Conservation (phyloP, 2,888 invertebrate species). For the Nomada goodeniana region DNA sequence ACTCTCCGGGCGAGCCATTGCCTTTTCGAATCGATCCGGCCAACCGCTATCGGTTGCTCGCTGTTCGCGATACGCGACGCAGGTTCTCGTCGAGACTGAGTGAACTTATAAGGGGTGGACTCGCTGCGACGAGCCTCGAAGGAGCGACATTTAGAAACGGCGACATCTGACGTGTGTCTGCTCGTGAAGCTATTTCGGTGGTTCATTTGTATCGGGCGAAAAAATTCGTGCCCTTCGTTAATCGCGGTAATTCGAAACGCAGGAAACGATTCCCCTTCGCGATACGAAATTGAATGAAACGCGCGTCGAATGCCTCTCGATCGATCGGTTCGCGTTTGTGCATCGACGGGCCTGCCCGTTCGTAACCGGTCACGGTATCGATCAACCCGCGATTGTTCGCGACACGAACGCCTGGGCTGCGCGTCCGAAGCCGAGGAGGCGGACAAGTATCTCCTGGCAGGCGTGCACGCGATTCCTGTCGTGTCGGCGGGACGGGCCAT, state of each 20-base stretch:
- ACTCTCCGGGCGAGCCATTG: neutral
- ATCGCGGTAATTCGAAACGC: too few species aligned
- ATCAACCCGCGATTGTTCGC: conserved; percentile 44
- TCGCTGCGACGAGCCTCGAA: too few species aligned
- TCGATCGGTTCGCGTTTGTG: neutral
- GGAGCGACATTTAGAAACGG: too few species aligned
- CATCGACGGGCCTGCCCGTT: neutral
- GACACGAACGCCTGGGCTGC: conserved; percentile 47
- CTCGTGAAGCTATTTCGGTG: too few species aligned
- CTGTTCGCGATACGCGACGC: neutral
- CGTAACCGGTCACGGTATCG: conserved; percentile 36
- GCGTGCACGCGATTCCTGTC: conserved; percentile 52
- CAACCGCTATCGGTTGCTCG: neutral
- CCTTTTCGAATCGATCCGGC: conserved; percentile 1
- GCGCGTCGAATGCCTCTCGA: neutral
- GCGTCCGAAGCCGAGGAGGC: conserved; percentile 19
- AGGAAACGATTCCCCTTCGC: too few species aligned
- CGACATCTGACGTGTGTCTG: too few species aligned
- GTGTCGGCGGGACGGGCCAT: conserved; percentile 52
- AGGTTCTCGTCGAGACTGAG: neutral
- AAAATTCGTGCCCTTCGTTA: too few species aligned
- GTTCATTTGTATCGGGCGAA: too few species aligned
- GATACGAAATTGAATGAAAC: neutral
- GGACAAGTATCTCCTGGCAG: conserved; percentile 43
- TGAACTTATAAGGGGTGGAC: too few species aligned